These are phyloP conservation scores for Patella ulyssiponensis DNA, from an alignment of 2,888 invertebrate genomes.

Conservation along the genomic window DNA sequence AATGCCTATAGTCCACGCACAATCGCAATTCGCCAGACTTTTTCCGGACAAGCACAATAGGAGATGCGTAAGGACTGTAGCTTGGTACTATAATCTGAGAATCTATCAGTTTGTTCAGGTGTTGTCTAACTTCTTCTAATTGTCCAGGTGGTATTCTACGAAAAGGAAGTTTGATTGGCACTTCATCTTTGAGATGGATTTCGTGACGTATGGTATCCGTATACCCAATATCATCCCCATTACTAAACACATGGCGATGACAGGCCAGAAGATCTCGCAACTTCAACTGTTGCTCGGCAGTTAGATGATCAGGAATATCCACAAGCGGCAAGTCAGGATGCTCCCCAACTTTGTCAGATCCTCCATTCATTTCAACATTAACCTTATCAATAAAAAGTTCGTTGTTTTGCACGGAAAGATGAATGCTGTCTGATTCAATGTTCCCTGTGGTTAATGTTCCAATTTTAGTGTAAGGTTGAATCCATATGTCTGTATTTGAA, in stretches of 20 bases:
- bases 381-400: background rate
- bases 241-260: too few relatives aligned
- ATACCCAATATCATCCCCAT: background rate
- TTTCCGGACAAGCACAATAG: too few relatives aligned
- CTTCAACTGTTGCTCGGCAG: background rate
- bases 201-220: background rate
- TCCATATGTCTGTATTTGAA: too few relatives aligned
- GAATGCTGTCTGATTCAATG: background rate
- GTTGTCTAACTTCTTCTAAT: conserved; percentile 21
- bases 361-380: background rate
- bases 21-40: too few relatives aligned
- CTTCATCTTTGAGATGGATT: background rate
- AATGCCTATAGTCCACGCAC: too few relatives aligned
- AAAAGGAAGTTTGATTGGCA: conserved; percentile 22
- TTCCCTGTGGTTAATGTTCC: background rate
- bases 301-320: background rate
- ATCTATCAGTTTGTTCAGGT: too few relatives aligned
- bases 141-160: conserved; percentile 26
- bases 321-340: background rate
- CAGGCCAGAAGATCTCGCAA: too few relatives aligned
- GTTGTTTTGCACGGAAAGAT: background rate
- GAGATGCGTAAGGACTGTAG: too few relatives aligned
- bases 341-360: background rate
- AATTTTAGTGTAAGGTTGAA: too few relatives aligned
- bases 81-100: too few relatives aligned